Evolutionary conservation across 2,888 invertebrate species (phyloP), one percentile per base, ranked within the genome.

Genomic region (Diadromus collaris): DNA sequence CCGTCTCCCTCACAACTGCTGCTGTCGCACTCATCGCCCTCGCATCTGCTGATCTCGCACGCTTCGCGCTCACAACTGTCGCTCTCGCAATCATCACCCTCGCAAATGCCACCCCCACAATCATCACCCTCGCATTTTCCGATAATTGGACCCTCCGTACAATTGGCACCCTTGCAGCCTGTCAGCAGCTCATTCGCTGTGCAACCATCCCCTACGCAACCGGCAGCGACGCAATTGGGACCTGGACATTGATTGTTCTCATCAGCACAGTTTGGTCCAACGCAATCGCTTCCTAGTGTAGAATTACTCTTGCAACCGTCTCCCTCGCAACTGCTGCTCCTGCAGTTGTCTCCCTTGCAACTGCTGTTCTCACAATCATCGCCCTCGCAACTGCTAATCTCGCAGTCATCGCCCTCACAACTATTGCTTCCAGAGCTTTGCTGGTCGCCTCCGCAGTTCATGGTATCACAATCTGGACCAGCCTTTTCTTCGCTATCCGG

Each of bases 161-260:
- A 76, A 44, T 69, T 41, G n/a, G 24, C 48, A 27, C 69, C 24
- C 29, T 13, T 29, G 58, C 44, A 19, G 51, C 24, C 73, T 61
- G 38, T 60, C 60, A 19, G 38, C 64, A 27, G 7, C 51, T 2
- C 24, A 4, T 58, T 73, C 34, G 13, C 10, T 19, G 16, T 46
- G 38, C 79, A 79, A 29, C 48, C 60, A 9, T 58, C 65, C n/a
- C 27, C 70, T 29, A 38, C 64, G 38, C 44, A 70, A 27, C n/a
- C 16, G 16, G 63, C 7, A 16, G 13, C 24, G 13, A n/a, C 16
- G n/a, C 63, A 44, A 63, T 63, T 9, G 7, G 51, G 2, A 51
- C 51, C 51, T 51, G 7, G 24, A 24, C 51, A 51, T 19, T 19
- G 51, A 19, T 10, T 16, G 2, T 24, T 51, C 10, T 51, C 51